Base-by-base conservation (phyloP, 2,797 vertebrate species). In the Australoheros facetus region DNA sequence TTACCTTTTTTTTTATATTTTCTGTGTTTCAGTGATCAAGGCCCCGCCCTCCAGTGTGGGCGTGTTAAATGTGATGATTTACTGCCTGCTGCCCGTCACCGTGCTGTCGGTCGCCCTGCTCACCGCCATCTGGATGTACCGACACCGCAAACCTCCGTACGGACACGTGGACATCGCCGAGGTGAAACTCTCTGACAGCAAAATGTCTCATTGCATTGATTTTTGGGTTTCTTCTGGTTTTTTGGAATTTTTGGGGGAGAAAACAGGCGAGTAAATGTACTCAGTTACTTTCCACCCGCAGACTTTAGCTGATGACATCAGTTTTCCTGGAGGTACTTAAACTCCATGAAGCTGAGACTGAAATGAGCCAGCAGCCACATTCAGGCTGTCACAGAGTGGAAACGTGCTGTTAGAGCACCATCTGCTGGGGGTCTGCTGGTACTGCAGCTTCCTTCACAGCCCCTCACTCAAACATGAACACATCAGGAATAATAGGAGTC, bases 121-220 rank as follows among this genome's bases (percentile, higher is more conserved):
- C 81, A 91, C 97, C 79, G 96, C 96, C 7, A 96, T 98, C 88
- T 99, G 98, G 98, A 97, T 97, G 96, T 98, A 98, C 80, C 95
- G 96, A 0, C 97, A 98, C 84, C 95, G 96, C 13, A 98, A 98
- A 79, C 97, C 97, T 2, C 97, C 97, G 1, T 99, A 99, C 1
- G 97, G 97, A 71, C 97, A 99, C 0, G 97, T 98, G n/a, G 97
- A 98, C 91, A 83, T 98, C 81, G 95, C 95, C 0, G 97, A 91
- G 91, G 89, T 93, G 6, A 34, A 37, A 37, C 34, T 37, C 34
- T 37, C 34, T 34, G 1, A 37, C 34, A 37, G 34, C 34, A 37
- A 7, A 37, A 37, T 37, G 10, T 37, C 10, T 37, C 9, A 37
- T 37, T 37, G 3, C 1, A 37, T 37, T 11, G 10, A 37, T 11